Percentiles rank a stretch among this genome's conserved stretches.
phyloP scores from a whole-genome alignment of 2,113 vertebrate species.

The Chloropsis hardwickii region DNA sequence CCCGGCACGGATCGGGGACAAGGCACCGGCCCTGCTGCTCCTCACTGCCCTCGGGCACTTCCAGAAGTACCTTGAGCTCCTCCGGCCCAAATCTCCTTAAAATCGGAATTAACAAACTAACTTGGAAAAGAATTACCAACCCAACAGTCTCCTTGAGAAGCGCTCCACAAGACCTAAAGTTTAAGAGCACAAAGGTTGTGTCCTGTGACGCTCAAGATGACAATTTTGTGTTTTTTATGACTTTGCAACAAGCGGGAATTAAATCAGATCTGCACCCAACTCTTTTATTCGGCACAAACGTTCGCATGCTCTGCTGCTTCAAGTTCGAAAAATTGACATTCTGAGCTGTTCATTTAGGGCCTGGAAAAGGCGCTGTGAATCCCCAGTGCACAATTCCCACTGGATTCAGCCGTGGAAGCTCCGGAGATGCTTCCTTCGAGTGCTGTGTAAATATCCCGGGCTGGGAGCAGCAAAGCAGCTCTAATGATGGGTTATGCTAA shows the following conservation, averaged over 20 bases:
- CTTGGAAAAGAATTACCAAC: background rate
- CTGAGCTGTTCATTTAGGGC: background rate
- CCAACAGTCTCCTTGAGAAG: background rate
- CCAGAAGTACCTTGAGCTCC: background rate
- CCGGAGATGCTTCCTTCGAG: background rate
- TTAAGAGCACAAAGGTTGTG: background rate
- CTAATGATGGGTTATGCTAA: background rate
- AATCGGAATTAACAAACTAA: background rate
- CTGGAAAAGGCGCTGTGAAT: background rate
- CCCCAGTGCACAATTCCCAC: background rate
- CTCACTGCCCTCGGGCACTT: fast-evolving
- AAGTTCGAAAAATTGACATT: background rate
- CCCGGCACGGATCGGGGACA: fast-evolving
- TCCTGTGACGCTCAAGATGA: background rate
- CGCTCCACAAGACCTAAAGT: fast-evolving
- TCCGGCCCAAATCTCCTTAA: background rate
- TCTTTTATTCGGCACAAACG: background rate
- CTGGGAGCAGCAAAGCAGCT: background rate
- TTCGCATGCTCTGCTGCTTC: background rate
- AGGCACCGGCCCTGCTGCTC: background rate
- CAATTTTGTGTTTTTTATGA: fast-evolving
- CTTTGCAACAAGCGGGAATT: background rate
- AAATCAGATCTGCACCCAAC: background rate
- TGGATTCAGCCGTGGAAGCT: background rate
- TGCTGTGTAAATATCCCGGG: background rate